Conservation (phyloP, 2,797 vertebrate species). For the Perodicticus potto region DNA sequence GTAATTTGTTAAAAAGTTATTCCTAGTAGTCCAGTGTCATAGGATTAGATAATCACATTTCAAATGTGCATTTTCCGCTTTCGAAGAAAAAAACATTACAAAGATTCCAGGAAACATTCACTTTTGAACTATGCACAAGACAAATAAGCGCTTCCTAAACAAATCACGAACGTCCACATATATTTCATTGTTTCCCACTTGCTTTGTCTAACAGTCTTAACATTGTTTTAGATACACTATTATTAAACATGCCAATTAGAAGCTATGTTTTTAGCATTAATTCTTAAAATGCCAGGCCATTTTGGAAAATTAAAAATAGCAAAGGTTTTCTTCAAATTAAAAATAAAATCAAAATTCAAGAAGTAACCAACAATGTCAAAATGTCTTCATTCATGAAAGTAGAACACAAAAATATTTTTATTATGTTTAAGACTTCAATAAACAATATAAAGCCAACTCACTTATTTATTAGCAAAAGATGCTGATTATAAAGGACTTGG, state of each 20-base stretch:
- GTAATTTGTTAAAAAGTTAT: slow-evolving; percentile 62
- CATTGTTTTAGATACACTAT: background rate
- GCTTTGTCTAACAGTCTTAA: slow-evolving; percentile 45
- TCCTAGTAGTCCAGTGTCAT: slow-evolving; percentile 73
- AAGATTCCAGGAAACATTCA: slow-evolving; percentile 68
- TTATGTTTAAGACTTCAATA: slow-evolving; percentile 44
- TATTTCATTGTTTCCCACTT: slow-evolving; percentile 2
- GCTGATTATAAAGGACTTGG: slow-evolving; percentile 47
- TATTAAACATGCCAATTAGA: slow-evolving; percentile 50
- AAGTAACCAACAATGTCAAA: slow-evolving; percentile 44
- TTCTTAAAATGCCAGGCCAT: slow-evolving; percentile 56
- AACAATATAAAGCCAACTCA: slow-evolving; percentile 59
- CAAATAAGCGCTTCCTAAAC: slow-evolving; percentile 30
- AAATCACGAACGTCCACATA: background rate
- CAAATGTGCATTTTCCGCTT: slow-evolving; percentile 68
- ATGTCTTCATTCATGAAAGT: slow-evolving; percentile 59
- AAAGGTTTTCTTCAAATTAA: background rate
- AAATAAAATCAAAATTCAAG: slow-evolving; percentile 33
- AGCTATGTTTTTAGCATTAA: slow-evolving; percentile 41
- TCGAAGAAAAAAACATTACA: slow-evolving; percentile 28
- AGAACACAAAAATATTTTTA: slow-evolving; percentile 71
- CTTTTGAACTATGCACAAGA: slow-evolving; percentile 63
- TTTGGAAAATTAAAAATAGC: slow-evolving; percentile 63
- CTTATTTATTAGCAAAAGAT: slow-evolving; percentile 60
- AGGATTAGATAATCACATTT: slow-evolving; percentile 74